A percentile compares a stretch with the other conserved stretches of the same genome.
Conservation (phyloP, 2,888 invertebrate species). For the Punctoribates punctum region DNA sequence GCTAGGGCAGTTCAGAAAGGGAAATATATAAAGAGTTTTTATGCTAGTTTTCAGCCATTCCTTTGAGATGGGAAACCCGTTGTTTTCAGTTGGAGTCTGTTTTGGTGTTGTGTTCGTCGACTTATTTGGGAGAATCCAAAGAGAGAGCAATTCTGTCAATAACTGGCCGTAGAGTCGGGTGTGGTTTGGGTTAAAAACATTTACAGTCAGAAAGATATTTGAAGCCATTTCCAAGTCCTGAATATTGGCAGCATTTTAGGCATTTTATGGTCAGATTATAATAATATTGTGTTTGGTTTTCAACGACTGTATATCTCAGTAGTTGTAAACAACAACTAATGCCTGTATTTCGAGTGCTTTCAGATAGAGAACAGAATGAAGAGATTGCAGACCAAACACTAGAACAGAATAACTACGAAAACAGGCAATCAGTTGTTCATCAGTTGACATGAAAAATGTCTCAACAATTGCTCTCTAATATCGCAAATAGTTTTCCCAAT, state of each 20-base stretch:
- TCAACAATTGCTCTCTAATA: constrained; percentile 11
- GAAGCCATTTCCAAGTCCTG: not conserved
- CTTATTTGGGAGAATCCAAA: not conserved
- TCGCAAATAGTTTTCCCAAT: not conserved
- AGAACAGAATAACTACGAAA: not conserved
- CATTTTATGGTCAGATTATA: constrained; percentile 7
- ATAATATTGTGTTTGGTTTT: not conserved
- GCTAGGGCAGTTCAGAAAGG: too few relatives aligned
- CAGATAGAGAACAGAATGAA: not conserved
- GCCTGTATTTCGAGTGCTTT: not conserved
- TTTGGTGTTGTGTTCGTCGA: not conserved
- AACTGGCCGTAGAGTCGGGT: not conserved
- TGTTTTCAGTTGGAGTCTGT: not conserved
- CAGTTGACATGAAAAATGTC: not conserved
- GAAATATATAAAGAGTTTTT: too few relatives aligned
- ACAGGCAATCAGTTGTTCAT: constrained; percentile 18
- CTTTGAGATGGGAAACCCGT: too few relatives aligned
- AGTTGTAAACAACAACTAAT: constrained; percentile 15
- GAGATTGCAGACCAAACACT: constrained; percentile 6
- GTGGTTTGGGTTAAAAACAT: not conserved
- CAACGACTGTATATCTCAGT: not conserved
- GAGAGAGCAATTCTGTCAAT: not conserved
- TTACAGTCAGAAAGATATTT: not conserved
- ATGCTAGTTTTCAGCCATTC: too few relatives aligned
- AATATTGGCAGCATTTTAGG: not conserved